phyloP scores from a whole-genome alignment of 2,888 invertebrate genomes.

The Protodeltote pygarga region DNA sequence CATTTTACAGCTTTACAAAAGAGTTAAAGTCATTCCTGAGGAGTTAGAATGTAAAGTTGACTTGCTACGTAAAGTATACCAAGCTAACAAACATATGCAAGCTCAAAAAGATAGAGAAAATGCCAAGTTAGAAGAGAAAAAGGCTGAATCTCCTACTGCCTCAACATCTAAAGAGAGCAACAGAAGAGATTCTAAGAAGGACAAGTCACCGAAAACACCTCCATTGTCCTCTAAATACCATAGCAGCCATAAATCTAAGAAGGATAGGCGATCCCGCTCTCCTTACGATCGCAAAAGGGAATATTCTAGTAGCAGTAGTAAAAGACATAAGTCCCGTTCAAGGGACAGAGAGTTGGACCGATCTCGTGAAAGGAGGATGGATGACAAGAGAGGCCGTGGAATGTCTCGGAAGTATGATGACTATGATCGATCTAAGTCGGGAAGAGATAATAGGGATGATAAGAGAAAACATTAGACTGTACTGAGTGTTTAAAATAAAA shows the following conservation, averaged over 20 bases:
- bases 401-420: slow-evolving; percentile 81
- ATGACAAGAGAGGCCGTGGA: slow-evolving; percentile 72
- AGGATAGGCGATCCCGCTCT: slow-evolving; percentile 79
- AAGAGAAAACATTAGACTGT: slow-evolving; percentile 73
- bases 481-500: slow-evolving; percentile 21
- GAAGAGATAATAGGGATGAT: slow-evolving; percentile 75
- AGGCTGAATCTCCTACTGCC: slow-evolving; percentile 76
- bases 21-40: slow-evolving; percentile 91
- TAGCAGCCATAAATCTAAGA: slow-evolving; percentile 77
- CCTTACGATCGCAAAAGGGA: slow-evolving; percentile 83
- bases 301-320: slow-evolving; percentile 66
- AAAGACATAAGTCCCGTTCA: slow-evolving; percentile 81
- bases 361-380: slow-evolving; percentile 73
- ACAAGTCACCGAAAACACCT: slow-evolving; percentile 83
- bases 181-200: slow-evolving; percentile 77
- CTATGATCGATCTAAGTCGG: slow-evolving; percentile 79
- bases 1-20: slow-evolving; percentile 94
- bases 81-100: slow-evolving; percentile 79
- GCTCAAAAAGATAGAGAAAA: slow-evolving; percentile 74
- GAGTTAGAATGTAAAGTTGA: slow-evolving; percentile 80
- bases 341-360: slow-evolving; percentile 77
- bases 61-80: slow-evolving; percentile 72
- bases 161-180: slow-evolving; percentile 78
- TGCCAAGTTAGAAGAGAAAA: slow-evolving; percentile 75
- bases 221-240: slow-evolving; percentile 82